phyloP scores from a whole-genome alignment of 2,888 invertebrate species.

The Abscondita cerata region DNA sequence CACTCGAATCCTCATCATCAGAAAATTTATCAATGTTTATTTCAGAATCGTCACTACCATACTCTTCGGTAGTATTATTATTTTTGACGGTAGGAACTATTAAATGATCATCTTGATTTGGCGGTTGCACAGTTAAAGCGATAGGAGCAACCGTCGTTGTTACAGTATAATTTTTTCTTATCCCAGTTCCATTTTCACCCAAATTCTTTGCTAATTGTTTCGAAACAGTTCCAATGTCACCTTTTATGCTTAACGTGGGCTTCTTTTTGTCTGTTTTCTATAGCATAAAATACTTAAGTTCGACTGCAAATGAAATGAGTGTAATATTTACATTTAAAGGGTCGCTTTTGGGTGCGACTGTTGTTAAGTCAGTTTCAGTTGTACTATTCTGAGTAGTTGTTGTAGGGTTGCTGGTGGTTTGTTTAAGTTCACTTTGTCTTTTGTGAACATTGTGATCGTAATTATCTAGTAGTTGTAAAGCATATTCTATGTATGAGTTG shows the following conservation, averaged over 20 bases:
- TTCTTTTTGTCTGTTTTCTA: conserved; percentile 18
- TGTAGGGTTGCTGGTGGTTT: conserved; percentile 9
- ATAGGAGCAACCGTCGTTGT: conserved; percentile 18
- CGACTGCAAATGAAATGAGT: not conserved
- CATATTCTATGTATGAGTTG: not conserved
- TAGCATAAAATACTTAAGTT: not conserved
- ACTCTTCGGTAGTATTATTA: conserved; percentile 19
- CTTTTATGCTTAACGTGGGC: conserved; percentile 7
- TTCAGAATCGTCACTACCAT: conserved; percentile 46
- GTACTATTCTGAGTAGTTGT: conserved; percentile 4
- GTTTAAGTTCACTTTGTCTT: conserved; percentile 10
- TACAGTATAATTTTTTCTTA: conserved; percentile 45
- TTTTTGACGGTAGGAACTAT: conserved; percentile 4
- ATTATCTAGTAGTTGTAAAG: conserved; percentile 18
- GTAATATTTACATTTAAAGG: not conserved
- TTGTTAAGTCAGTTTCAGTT: no score
- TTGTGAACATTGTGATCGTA: conserved; percentile 14
- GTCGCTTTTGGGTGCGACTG: not conserved
- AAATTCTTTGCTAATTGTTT: conserved; percentile 46
- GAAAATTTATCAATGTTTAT: conserved; percentile 54
- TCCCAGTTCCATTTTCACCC: conserved; percentile 62
- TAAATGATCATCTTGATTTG: conserved; percentile 28
- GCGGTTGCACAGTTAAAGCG: conserved; percentile 2
- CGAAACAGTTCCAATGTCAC: not conserved
- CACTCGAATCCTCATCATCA: conserved; percentile 46